Conservation (phyloP, 2,113 vertebrate genomes). For the Dermatemys mawii region DNA sequence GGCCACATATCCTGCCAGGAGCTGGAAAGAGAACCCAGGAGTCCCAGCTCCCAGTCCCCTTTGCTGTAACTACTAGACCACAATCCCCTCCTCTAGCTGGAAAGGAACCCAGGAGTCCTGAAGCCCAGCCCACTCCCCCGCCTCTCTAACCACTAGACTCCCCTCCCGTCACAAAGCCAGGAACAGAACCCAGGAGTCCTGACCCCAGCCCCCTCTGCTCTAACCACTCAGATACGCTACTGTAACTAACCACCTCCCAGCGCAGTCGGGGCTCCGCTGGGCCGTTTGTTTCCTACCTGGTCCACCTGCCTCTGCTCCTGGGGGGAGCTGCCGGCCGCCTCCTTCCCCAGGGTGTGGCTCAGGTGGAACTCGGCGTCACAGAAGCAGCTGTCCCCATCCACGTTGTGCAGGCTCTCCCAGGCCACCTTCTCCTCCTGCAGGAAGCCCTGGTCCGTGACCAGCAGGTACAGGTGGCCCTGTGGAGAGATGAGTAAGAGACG, state of each 20-base stretch:
- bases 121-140: neutral
- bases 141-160: neutral
- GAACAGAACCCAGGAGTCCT: neutral
- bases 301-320: conserved; percentile 88
- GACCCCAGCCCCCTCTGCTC: neutral
- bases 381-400: conserved; percentile 94
- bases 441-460: conserved; percentile 96
- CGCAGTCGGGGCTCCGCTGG: neutral
- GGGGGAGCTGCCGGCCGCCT: neutral
- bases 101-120: neutral
- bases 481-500: rapidly evolving
- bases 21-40: rapidly evolving
- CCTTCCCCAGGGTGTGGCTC: conserved; percentile 81
- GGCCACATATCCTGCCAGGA: neutral
- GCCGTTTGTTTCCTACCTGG: conserved; percentile 75
- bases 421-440: conserved; percentile 88
- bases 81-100: neutral
- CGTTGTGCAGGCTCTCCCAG: conserved; percentile 94
- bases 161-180: neutral
- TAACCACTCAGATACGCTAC: neutral
- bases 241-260: no score
- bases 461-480: conserved; percentile 92
- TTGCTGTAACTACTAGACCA: rapidly evolving
- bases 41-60: neutral
- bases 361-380: conserved; percentile 89